Base-by-base conservation (phyloP, 2,113 vertebrate species). In the Macrotis lagotis region DNA sequence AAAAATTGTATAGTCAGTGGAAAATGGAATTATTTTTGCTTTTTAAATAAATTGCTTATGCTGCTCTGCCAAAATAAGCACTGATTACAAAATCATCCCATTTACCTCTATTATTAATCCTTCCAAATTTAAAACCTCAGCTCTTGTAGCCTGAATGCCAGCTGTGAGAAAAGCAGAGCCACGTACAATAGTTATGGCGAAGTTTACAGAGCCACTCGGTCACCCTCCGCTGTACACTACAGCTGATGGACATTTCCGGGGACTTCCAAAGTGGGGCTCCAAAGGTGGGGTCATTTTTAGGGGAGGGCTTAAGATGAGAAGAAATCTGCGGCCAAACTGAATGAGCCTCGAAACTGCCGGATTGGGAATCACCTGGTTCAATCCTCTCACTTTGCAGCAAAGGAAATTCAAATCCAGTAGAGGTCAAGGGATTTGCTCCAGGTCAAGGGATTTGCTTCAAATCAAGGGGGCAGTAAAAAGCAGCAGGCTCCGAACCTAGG, bases 51-150 rank as follows among this genome's bases (percentile, higher is more conserved):
- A 91, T 28, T 90, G 25, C 25, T 49, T 92, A 49, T 47, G 37
- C 5, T 92, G 51, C 91, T 94, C 93, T 93, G 93, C 50, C 92
- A 91, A 96, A 94, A 10, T 89, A 94, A 94, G 49, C 11, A 51
- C 10, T 51, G 91, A 14, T 49, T 88, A 52, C n/a, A 95, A 90
- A 49, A 95, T 49, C 88, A 92, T 19, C 28, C 50, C 31, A 94
- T 92, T 92, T 93, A 50, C 47, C 90, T 92, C 55, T 28, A 53
- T 90, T 91, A 90, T 51, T n/a, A 90, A 89, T 16, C 1, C 16
- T 44, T 48, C 31, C 95, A 48, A 96, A 93, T 94, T 0, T 0
- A 96, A 95, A 51, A 59, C 10, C 28, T 8, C 24, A 47, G 5
- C 90, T 91, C n/a, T 48, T 94, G 94, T 37, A 74, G n/a, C 0